Base-by-base conservation (phyloP, 1,140 invertebrate species). In the Neuroterus valhalla region DNA sequence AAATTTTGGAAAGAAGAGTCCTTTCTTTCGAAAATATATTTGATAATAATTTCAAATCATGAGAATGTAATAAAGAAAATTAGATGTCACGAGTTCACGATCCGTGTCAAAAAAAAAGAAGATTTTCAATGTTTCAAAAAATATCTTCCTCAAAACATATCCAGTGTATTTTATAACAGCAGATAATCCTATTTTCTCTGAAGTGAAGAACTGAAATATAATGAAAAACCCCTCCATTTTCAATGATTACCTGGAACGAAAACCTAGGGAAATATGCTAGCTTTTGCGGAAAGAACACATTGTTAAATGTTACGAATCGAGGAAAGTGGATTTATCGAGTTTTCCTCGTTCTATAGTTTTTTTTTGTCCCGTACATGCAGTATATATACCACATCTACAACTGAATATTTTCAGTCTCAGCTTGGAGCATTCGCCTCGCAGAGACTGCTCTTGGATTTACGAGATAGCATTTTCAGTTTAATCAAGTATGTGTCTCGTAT, bases 391-490 rank as follows among this genome's bases (percentile, higher is more conserved):
- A 15, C n/a, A 26, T 62, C 23, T 62, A 23, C 26, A 62, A 31
- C 12, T 62, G 55, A 31, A 62, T 62, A 62, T 62, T 62, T 62
- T 62, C 31, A 62, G 55, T 62, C 26, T 12, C 6, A 62, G 55
- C 55, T 62, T 31, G 31, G 23, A 62, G 55, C 55, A 31, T 62
- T 62, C 23, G 3, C 14, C 26, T 38, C 31, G 55, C 23, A n/a
- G 55, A 62, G n/a, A 62, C 14, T 62, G 55, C 52, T 69, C 71
- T 66, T 67, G 68, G 71, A 66, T 78, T 82, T 75, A 71, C 31
- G 75, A 73, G 68, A 71, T 72, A 76, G 70, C 76, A 71, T 81
- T 81, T 84, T 79, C 74, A 77, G 78, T 80, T 86, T 84, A 85
- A 85, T 84, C 82, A 85, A 85, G 78, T 81, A 77, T 70, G 55